Base-by-base conservation (phyloP, 2,888 invertebrate genomes). In the Piscicola geometra region DNA sequence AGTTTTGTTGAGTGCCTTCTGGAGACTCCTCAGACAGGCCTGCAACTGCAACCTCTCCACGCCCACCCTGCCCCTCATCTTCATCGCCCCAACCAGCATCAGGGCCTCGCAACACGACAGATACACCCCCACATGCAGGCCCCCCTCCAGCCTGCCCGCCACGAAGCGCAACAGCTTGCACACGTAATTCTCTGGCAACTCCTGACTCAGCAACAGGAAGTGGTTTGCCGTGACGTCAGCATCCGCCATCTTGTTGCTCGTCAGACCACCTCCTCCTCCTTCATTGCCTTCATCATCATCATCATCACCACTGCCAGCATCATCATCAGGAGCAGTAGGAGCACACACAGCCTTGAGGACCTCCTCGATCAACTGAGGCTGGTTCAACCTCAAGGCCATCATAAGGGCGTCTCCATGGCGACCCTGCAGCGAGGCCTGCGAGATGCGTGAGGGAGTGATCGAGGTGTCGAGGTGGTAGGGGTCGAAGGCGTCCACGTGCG, bases 41-140 rank as follows among this genome's bases (percentile, higher is more conserved):
- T 93, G 84, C 15, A 95, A 84, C 0, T 89, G 88, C 56, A 90
- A 88, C 86, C 90, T 87, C 78, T 90, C 88, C 3, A 81, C 79
- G 82, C 90, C 86, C 0, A 89, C 88, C 12, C 84, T 79, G 69
- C 82, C 81, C 81, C 87, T 88, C 66, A 88, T 80, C 35, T 81
- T 80, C 35, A 84, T 82, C 1, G 90, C 90, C 82, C 91, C 90
- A 50, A 86, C 84, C 0, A 89, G 90, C 52, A 96, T 84, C 1
- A 94, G 84, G 25, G 87, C 86, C 80, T 90, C 89, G 56, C 90
- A 87, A 95, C 95, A 96, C 36, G 77, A 79, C 52, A 95, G 86
- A 83, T 97, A 92, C 83, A 93, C 95, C 82, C 97, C 93, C 64
- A 98, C 83, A 83, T 97, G 96, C 0, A 89, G 88, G 0, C 93